phyloP scores from a whole-genome alignment of 2,113 vertebrate genomes.

The Xiphophorus maculatus region DNA sequence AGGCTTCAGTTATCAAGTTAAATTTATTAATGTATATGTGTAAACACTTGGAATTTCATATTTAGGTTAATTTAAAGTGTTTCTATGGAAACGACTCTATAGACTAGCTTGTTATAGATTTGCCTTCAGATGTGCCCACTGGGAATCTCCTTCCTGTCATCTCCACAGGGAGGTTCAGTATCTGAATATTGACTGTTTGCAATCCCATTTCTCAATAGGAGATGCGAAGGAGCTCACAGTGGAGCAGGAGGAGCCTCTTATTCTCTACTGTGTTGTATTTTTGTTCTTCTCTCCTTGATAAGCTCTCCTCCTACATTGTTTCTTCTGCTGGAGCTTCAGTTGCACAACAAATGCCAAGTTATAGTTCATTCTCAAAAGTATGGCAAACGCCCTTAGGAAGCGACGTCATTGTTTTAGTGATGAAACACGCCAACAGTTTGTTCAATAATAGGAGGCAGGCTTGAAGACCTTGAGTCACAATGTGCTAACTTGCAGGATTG shows the following conservation, averaged over 20 bases:
- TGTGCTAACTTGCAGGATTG: slow-evolving; percentile 11
- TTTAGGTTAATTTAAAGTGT: not conserved
- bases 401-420: slow-evolving; percentile 55
- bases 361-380: slow-evolving; percentile 17
- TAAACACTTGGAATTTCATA: slow-evolving; percentile 4
- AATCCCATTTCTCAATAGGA: slow-evolving; percentile 27
- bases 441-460: slow-evolving; percentile 31
- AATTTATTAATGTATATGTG: slow-evolving; percentile 14
- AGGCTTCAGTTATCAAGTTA: slow-evolving; percentile 13
- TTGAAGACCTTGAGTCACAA: slow-evolving; percentile 22
- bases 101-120: slow-evolving; percentile 23
- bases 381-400: slow-evolving; percentile 48
- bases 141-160: slow-evolving; percentile 29
- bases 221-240: not conserved
- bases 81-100: slow-evolving; percentile 21
- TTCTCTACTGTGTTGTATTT: slow-evolving; percentile 21
- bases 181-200: slow-evolving; percentile 44
- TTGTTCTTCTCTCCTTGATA: slow-evolving; percentile 35
- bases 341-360: slow-evolving; percentile 14
- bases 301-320: slow-evolving; percentile 12
- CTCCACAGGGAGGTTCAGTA: slow-evolving; percentile 32
- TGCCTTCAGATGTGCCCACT: slow-evolving; percentile 40
- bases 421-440: slow-evolving; percentile 42
- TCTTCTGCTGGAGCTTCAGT: slow-evolving; percentile 16
- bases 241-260: slow-evolving; percentile 1